A percentile compares a stretch with the other conserved stretches of the same genome.
Evolutionary conservation across 2,888 invertebrate genomes (phyloP).

Genomic region (Thera obeliscata): DNA sequence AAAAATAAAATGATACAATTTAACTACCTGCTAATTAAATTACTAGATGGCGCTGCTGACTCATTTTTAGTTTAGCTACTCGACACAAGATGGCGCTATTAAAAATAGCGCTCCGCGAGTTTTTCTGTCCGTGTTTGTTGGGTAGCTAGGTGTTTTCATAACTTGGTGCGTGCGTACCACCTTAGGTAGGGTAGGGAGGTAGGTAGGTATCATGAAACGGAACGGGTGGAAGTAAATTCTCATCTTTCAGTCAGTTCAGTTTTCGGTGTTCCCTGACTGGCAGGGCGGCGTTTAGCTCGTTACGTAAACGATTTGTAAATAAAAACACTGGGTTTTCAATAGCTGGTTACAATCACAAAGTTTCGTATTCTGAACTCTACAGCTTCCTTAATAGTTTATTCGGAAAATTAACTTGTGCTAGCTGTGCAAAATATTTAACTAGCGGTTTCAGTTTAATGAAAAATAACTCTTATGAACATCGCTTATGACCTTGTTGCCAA

Average conservation of each 20-base stretch:
- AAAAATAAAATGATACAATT: too few species aligned
- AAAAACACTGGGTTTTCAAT: slow-evolving; percentile 10
- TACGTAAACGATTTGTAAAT: slow-evolving; percentile 72
- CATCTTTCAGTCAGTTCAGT: slow-evolving; percentile 75
- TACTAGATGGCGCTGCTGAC: slow-evolving; percentile 17
- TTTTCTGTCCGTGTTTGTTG: neutral
- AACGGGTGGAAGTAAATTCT: slow-evolving; percentile 43
- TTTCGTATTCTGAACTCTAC: neutral
- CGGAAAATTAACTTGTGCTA: neutral
- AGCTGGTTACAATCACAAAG: neutral
- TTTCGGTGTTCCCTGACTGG: slow-evolving; percentile 70
- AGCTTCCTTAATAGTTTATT: neutral
- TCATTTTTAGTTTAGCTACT: slow-evolving; percentile 52
- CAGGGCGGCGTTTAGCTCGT: slow-evolving; percentile 76
- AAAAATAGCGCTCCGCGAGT: neutral
- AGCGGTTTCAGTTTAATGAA: slow-evolving; percentile 48
- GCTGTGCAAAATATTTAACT: slow-evolving; percentile 11
- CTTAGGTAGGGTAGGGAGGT: slow-evolving; percentile 17
- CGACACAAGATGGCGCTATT: slow-evolving; percentile 50
- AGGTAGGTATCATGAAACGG: slow-evolving; percentile 44
- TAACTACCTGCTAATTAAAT: neutral
- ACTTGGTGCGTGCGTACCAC: neutral
- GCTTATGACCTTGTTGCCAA: slow-evolving; percentile 58
- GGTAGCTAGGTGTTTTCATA: neutral
- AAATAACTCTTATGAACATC: slow-evolving; percentile 68